Conservation (phyloP, 1,140 invertebrate species). For the Panulirus ornatus region DNA sequence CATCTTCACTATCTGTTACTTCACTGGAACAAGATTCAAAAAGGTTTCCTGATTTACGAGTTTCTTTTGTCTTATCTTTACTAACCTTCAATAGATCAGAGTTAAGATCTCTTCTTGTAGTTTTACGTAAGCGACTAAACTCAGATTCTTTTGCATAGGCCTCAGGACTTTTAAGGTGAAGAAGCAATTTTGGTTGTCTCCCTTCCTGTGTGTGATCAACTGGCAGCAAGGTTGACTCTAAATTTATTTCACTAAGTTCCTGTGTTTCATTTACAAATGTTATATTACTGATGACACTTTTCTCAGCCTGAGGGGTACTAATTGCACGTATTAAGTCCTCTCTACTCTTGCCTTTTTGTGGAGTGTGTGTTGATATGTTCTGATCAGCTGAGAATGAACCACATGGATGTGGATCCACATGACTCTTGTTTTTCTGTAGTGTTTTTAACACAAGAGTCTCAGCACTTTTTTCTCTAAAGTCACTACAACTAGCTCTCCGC, state of each 20-base stretch:
- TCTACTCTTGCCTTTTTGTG: conserved; percentile 9
- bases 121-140: conserved; percentile 48
- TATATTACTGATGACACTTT: conserved; percentile 69
- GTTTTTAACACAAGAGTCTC: not conserved
- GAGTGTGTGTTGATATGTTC: not conserved
- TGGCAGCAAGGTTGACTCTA: conserved; percentile 15
- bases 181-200: conserved; percentile 31
- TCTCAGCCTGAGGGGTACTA: conserved; percentile 64
- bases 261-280: conserved; percentile 75
- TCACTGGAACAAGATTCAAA: conserved; percentile 50
- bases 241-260: conserved; percentile 67
- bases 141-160: conserved; percentile 59
- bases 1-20: conserved; percentile 44
- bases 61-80: conserved; percentile 2
- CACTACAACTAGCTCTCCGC: conserved; percentile 35
- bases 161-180: conserved; percentile 67
- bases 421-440: conserved; percentile 10
- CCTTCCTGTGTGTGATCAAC: not conserved
- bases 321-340: conserved; percentile 67
- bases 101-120: conserved; percentile 23
- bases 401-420: not conserved
- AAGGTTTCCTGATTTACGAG: conserved; percentile 31
- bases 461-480: conserved; percentile 26
- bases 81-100: not conserved
- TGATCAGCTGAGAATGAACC: not conserved